Percentiles rank a stretch among this genome's conserved stretches.
These are phyloP conservation scores for Oscheius sp. DNA, from an alignment of 2,888 invertebrate genomes.

Conservation along the genomic window DNA sequence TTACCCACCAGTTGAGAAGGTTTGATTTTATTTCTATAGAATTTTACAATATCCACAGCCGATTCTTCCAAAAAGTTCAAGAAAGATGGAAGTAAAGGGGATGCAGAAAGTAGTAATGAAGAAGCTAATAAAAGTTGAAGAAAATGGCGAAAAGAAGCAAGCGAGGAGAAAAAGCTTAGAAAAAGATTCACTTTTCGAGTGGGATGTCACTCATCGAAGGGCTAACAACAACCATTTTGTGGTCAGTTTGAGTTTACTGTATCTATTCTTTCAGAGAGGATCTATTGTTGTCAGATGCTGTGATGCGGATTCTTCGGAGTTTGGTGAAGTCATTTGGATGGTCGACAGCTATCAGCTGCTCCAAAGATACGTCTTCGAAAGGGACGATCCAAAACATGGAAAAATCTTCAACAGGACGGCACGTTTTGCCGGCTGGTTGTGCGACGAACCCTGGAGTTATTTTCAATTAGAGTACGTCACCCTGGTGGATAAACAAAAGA, in stretches of 20 bases:
- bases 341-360: constrained; percentile 19
- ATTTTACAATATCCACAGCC: not conserved
- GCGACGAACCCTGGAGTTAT: constrained; percentile 21
- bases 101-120: not conserved
- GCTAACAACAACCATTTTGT: not conserved
- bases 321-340: constrained; percentile 8
- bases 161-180: too few species aligned
- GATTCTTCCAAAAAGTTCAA: not conserved
- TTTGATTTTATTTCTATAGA: too few species aligned
- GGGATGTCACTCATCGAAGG: not conserved
- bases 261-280: not conserved
- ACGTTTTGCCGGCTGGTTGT: constrained; percentile 6
- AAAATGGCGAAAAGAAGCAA: not conserved
- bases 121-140: not conserved
- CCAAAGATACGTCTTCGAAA: constrained; percentile 7
- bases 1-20: too few species aligned
- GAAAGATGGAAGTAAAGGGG: not conserved
- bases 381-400: not conserved
- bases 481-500: not conserved
- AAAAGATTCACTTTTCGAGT: not conserved
- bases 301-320: not conserved
- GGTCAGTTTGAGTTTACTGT: not conserved
- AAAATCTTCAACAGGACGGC: constrained; percentile 8
- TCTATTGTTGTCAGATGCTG: not conserved
- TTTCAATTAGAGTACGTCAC: not conserved